These are phyloP conservation scores for Stenchaetothrips biformis DNA, from an alignment of 2,888 invertebrate species.

Conservation along the genomic window DNA sequence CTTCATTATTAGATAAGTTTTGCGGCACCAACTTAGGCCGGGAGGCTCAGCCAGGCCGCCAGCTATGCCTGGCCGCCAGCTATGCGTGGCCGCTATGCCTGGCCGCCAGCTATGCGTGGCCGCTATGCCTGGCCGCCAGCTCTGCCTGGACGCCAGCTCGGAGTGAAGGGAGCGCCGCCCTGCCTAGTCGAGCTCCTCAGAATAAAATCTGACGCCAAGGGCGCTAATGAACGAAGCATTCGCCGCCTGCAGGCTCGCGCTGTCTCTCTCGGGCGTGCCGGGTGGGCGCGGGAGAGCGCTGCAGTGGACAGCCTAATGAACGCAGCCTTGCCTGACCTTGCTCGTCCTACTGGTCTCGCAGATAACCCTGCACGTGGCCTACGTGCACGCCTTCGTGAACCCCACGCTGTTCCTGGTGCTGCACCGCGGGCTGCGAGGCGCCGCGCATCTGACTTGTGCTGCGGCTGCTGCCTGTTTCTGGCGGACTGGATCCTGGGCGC, in stretches of 20 bases:
- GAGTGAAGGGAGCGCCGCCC: too few relatives aligned
- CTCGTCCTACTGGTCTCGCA: conserved; percentile 46
- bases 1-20: conserved; percentile 24
- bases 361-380: conserved; percentile 81
- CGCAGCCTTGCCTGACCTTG: not conserved
- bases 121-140: too few relatives aligned
- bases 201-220: too few relatives aligned
- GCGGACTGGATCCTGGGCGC: conserved; percentile 52
- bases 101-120: too few relatives aligned
- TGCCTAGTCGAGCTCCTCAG: too few relatives aligned
- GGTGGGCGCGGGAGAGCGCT: not conserved
- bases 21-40: conserved; percentile 1
- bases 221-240: too few relatives aligned
- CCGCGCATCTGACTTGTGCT: conserved; percentile 68
- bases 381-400: conserved; percentile 80
- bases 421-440: conserved; percentile 68
- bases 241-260: too few relatives aligned
- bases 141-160: too few relatives aligned
- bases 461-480: conserved; percentile 65
- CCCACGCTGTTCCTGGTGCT: conserved; percentile 73
- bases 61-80: too few relatives aligned
- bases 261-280: too few relatives aligned
- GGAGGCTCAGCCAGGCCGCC: not conserved
- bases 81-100: too few relatives aligned
- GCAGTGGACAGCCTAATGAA: too few relatives aligned